Evolutionary conservation across 2,113 vertebrate genomes (phyloP).

Genomic region (Oreochromis tanganicae): DNA sequence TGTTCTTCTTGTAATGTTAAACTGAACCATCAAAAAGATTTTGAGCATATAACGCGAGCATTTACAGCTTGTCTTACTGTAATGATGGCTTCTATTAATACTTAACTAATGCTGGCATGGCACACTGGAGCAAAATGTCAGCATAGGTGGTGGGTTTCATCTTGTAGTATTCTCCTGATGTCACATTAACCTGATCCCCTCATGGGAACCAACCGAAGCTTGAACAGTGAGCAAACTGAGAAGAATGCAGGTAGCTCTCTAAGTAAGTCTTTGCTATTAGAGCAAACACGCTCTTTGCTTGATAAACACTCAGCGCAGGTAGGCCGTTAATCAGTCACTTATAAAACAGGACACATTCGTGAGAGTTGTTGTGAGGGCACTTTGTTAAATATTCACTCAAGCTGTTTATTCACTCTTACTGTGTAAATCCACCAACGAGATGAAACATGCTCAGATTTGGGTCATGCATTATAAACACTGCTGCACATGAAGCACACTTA

Average conservation of each 20-base stretch:
- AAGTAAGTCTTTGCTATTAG: background rate
- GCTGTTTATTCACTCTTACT: background rate
- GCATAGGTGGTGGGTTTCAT: conserved; percentile 47
- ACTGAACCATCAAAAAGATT: background rate
- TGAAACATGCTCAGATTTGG: background rate
- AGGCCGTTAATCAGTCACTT: conserved; percentile 12
- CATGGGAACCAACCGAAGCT: background rate
- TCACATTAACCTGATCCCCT: conserved; percentile 49
- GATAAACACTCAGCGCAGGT: background rate
- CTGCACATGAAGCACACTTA: background rate
- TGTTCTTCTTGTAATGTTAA: background rate
- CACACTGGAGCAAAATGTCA: conserved; percentile 44
- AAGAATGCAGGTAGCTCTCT: background rate
- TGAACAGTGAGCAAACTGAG: conserved; percentile 7
- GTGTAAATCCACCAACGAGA: background rate
- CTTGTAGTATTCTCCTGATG: conserved; percentile 53
- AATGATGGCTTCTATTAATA: conserved; percentile 58
- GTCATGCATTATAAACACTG: background rate
- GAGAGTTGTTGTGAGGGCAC: background rate
- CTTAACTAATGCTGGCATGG: conserved; percentile 13
- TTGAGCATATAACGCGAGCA: background rate
- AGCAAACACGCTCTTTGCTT: background rate
- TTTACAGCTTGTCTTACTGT: conserved; percentile 30
- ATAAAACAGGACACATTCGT: background rate
- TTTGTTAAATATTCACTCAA: conserved; percentile 16